These are phyloP conservation scores for Allacma fusca DNA, from an alignment of 2,888 invertebrate species.

Conservation along the genomic window DNA sequence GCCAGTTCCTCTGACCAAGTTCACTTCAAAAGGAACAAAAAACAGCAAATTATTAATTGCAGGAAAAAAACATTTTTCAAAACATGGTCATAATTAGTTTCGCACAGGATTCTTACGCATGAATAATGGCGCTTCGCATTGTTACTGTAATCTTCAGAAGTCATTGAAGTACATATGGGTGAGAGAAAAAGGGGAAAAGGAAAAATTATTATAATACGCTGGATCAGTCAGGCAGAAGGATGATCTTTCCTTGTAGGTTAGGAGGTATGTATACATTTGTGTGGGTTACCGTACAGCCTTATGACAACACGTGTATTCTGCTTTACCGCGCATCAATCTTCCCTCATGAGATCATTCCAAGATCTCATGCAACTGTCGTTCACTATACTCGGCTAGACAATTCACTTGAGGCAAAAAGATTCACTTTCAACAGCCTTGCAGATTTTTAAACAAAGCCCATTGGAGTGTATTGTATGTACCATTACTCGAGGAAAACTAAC, in stretches of 20 bases:
- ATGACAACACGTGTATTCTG: constrained; percentile 2
- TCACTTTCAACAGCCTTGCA: constrained; percentile 23
- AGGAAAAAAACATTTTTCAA: background rate
- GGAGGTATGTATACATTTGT: too few species aligned
- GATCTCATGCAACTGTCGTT: background rate
- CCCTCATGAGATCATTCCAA: constrained; percentile 2
- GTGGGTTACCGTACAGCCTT: too few species aligned
- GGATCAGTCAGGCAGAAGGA: too few species aligned
- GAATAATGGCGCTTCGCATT: background rate
- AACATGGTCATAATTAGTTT: background rate
- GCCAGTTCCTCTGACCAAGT: too few species aligned
- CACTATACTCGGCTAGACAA: background rate
- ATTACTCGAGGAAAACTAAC: background rate
- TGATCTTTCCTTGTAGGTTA: too few species aligned
- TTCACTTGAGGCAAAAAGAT: constrained; percentile 10
- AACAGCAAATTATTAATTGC: background rate
- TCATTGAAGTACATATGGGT: background rate
- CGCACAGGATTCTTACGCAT: background rate
- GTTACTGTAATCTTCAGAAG: background rate
- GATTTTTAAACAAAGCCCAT: constrained; percentile 1
- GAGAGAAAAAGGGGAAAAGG: background rate
- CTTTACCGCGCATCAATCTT: background rate
- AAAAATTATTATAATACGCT: too few species aligned
- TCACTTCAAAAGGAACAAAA: too few species aligned
- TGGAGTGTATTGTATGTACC: background rate